A percentile compares a stretch with the other conserved stretches of the same genome.
These are phyloP conservation scores for Hyla sarda DNA, from an alignment of 2,113 vertebrate genomes.

Conservation along the genomic window DNA sequence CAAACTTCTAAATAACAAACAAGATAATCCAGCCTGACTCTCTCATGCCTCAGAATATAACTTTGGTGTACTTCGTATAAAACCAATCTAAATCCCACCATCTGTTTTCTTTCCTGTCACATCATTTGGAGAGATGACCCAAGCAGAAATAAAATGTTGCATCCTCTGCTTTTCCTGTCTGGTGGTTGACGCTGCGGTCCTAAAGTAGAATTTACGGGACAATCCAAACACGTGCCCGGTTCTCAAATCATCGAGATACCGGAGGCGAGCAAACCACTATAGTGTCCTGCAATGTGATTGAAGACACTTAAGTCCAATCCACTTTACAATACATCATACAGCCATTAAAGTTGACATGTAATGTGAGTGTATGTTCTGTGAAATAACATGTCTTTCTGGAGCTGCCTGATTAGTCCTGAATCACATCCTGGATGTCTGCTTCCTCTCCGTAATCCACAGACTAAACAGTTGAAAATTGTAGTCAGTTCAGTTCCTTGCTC, in stretches of 20 bases:
- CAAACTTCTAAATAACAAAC: not conserved
- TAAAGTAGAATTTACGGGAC: constrained; percentile 4
- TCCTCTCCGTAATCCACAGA: constrained; percentile 56
- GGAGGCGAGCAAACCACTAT: not conserved
- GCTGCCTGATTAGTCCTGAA: constrained; percentile 50
- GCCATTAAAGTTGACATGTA: constrained; percentile 5
- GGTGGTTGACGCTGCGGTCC: constrained; percentile 14
- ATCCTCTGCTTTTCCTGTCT: constrained; percentile 35
- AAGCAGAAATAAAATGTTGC: constrained; percentile 31
- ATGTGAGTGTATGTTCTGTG: constrained; percentile 37
- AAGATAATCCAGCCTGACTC: not conserved
- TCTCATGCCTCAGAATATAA: not conserved
- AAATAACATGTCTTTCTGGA: constrained; percentile 52
- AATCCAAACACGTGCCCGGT: not conserved
- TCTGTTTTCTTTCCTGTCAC: constrained; percentile 39
- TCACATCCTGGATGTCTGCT: constrained; percentile 59
- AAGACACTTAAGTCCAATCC: constrained; percentile 26
- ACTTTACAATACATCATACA: constrained; percentile 10
- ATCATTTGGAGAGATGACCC: constrained; percentile 35
- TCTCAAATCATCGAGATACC: not conserved
- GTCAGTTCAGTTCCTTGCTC: constrained; percentile 40
- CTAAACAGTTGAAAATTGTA: constrained; percentile 54
- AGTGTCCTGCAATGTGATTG: not conserved
- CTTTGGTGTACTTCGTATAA: not conserved
- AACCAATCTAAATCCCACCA: not conserved